Evolutionary conservation across 1,140 invertebrate species (phyloP).

Genomic region (Rhyacophila brunnea): DNA sequence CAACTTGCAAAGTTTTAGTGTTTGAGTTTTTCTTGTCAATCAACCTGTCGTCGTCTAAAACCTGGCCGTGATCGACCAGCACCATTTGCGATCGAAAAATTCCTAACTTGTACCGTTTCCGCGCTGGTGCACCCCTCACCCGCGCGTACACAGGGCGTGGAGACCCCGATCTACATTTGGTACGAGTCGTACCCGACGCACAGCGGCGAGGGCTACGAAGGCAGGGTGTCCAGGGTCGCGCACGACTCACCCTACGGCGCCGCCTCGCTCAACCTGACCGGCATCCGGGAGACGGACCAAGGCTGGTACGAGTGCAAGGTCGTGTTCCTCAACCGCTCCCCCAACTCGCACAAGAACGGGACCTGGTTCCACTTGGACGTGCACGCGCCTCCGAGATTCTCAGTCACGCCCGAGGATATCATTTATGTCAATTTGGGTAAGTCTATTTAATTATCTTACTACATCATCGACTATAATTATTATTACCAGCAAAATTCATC

Average conservation of each 20-base stretch:
- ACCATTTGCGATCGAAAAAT: too few relatives aligned
- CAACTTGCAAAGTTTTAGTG: too few relatives aligned
- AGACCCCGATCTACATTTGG: constrained; percentile 95
- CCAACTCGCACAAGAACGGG: constrained; percentile 85
- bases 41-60: too few relatives aligned
- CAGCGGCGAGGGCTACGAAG: constrained; percentile 88
- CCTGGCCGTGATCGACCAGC: too few relatives aligned
- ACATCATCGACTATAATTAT: too few relatives aligned
- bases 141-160: constrained; percentile 66
- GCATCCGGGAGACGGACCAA: constrained; percentile 88
- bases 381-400: constrained; percentile 90
- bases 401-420: constrained; percentile 87
- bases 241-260: constrained; percentile 83
- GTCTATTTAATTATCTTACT: constrained; percentile 26
- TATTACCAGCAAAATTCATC: too few relatives aligned
- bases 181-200: constrained; percentile 95
- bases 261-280: constrained; percentile 90
- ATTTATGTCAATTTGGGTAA: constrained; percentile 89
- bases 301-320: constrained; percentile 98
- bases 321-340: constrained; percentile 90
- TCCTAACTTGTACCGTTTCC: too few relatives aligned
- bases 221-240: constrained; percentile 82
- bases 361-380: constrained; percentile 97
- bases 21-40: too few relatives aligned
- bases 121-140: too few relatives aligned